Evolutionary conservation across 92 coral and sea anemone genomes (phyloP).

Genomic region (Diadumene lineata): DNA sequence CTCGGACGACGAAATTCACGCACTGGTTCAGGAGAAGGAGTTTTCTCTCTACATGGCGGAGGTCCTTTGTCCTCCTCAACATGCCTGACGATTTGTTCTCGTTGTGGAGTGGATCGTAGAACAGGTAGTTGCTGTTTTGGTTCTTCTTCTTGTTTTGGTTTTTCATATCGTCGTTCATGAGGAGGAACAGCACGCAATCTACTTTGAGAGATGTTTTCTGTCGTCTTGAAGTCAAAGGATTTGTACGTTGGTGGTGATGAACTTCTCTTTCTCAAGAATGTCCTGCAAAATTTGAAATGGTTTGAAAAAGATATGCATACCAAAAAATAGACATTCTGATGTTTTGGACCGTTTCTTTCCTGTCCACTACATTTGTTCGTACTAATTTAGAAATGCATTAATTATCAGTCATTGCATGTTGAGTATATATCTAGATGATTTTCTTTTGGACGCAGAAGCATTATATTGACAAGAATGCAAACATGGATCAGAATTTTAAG

Average conservation of each 20-base stretch:
- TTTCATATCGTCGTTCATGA: neutral
- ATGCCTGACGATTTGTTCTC: neutral
- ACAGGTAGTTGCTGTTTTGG: neutral
- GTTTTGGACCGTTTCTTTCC: too few species aligned
- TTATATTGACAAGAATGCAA: too few species aligned
- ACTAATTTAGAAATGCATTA: too few species aligned
- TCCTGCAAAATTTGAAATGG: neutral
- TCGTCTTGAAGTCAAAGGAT: neutral
- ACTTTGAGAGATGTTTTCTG: conserved; percentile 28
- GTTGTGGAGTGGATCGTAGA: neutral
- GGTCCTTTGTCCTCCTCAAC: neutral
- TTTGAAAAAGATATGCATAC: neutral
- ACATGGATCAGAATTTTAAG: too few species aligned
- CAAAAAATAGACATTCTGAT: neutral
- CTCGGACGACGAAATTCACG: neutral
- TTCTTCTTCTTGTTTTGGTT: neutral
- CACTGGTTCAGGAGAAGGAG: neutral
- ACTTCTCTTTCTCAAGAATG: neutral
- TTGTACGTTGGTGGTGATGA: conserved; percentile 25
- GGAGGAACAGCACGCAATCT: conserved; percentile 27
- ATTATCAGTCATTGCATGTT: too few species aligned
- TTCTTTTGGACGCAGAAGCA: too few species aligned
- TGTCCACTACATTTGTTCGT: too few species aligned
- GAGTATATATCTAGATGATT: too few species aligned
- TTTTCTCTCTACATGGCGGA: neutral